Evolutionary conservation across 2,888 invertebrate genomes (phyloP), one percentile per base, ranked within the genome.

Genomic region (Andrena marginata): DNA sequence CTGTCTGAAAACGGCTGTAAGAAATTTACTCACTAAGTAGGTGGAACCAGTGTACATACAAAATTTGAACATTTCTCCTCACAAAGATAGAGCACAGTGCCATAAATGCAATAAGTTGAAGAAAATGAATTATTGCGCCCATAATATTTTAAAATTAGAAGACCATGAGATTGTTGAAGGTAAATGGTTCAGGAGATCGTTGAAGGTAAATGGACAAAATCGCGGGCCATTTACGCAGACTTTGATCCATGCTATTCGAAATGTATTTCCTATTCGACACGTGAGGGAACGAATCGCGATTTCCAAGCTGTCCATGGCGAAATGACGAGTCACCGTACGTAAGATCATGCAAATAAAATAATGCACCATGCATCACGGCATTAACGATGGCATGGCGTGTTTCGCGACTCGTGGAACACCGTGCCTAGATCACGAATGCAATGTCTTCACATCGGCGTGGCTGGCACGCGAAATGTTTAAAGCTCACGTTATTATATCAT

Each of bases 371-470:
- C 60, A 80, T 67, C 67, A 67, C 67, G 16, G 71, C 72, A 78
- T 83, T 89, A 89, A 87, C 79, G 89, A 84, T 80, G 51, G 69
- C 60, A 80, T 87, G 59, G 87, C 89, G 86, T 89, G 89, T 79
- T 64, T 77, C 51, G 56, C 62, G 56, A 64, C 63, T 70, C 79
- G 86, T 80, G 79, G 78, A 82, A 79, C 77, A 70, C 73, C 62
- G 88, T 84, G 74, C 86, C 78, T 81, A 82, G 81, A 84, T 87
- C 86, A 78, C 70, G 79, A 85, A 69, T 68, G 80, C 75, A 84
- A 83, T 80, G 77, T 84, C 67, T 81, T 76, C 59, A 20, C 78
- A 71, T 62, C 59, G 42, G 70, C 76, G 78, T 79, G 71, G 70
- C 76, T 59, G 82, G 74, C 89, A 89, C 80, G 86, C 86, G 70